Evolutionary conservation across 2,888 invertebrate genomes (phyloP).

Genomic region (Drosophila koepferae): DNA sequence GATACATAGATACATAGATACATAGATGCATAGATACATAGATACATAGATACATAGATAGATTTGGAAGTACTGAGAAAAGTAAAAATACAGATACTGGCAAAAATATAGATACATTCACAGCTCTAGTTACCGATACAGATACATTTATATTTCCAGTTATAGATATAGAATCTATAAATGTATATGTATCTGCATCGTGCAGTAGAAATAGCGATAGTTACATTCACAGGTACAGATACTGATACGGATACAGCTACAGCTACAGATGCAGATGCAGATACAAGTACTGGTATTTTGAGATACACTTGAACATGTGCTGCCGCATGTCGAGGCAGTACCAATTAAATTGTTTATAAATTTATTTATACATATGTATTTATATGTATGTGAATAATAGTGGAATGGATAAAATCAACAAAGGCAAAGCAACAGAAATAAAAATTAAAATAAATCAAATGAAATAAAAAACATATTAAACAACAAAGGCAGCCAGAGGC

Average conservation of each 20-base stretch:
- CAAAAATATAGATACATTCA: not conserved
- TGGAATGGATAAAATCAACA: constrained; percentile 16
- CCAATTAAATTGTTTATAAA: constrained; percentile 54
- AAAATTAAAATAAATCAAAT: constrained; percentile 2
- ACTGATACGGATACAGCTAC: constrained; percentile 18
- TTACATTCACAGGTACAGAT: constrained; percentile 20
- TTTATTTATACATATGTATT: constrained; percentile 17
- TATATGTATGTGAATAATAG: constrained; percentile 18
- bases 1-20: not conserved
- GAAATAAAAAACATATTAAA: constrained; percentile 10
- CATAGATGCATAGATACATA: not conserved
- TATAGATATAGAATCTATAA: too few species aligned
- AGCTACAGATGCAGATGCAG: constrained; percentile 26
- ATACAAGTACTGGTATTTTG: constrained; percentile 10
- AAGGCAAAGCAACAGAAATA: constrained; percentile 3
- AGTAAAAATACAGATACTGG: not conserved
- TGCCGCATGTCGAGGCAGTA: constrained; percentile 52
- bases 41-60: not conserved
- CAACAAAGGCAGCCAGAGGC: constrained; percentile 18
- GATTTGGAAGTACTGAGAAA: not conserved
- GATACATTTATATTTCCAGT: too few species aligned
- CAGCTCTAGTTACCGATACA: not conserved
- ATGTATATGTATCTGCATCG: too few species aligned
- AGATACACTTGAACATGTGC: constrained; percentile 25
- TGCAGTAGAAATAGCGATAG: not conserved